Evolutionary conservation across 1,140 invertebrate species (phyloP), one percentile per base, ranked within the genome.

Genomic region (Cherax quadricarinatus): DNA sequence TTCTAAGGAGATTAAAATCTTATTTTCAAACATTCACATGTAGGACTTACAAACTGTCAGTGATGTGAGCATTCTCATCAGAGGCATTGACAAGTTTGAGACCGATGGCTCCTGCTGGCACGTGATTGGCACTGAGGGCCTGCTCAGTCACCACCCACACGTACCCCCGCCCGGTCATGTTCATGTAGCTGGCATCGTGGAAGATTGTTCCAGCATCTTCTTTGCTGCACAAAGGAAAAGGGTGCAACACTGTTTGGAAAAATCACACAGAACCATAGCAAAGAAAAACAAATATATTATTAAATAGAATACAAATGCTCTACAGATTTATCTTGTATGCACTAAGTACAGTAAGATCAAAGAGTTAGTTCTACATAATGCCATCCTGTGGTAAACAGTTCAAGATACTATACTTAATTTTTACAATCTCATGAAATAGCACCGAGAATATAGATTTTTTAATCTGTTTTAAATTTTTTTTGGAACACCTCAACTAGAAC

Each of bases 141-240:
- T 99, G 98, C 95, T 99, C 99, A 3, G 98, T 99, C 5, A 99
- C 98, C 94, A 99, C 97, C 98, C 99, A 99, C n/a, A 98, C 98
- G 95, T 98, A 98, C 49, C 98, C 98, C 79, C 97, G 96, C 14
- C 97, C 97, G 0, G 98, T 98, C 97, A 99, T 98, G 94, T 99
- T 98, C 84, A 98, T 95, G 78, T 96, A 95, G 0, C 97, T 96
- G 4, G 98, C 98, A 95, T 99, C 98, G 88, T 97, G 95, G 95
- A 99, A 99, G 94, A 99, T 98, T 75, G 97, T 96, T 94, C 97
- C 96, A 0, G 98, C 98, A 95, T 99, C 98, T 53, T 96, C 97
- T 94, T 97, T 97, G 94, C 98, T 99, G 94, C 12, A 79, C 73
- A n/a, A 75, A 66, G n/a, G 48, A 70, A 18, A 18, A 70, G 18